Base-by-base conservation (phyloP, 2,888 invertebrate species). In the Arrhopalites spinosus region DNA sequence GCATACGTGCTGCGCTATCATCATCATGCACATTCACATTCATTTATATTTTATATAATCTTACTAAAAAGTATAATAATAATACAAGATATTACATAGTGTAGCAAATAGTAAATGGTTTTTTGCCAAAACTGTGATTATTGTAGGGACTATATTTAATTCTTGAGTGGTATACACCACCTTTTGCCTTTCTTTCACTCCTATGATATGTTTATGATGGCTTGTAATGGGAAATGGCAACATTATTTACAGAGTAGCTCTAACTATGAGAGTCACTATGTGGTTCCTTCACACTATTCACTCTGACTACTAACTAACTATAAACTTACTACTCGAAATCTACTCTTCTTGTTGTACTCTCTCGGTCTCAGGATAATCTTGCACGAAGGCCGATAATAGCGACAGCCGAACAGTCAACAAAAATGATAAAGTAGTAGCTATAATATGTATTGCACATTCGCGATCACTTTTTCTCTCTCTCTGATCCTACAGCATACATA, bases 391-490 rank as follows among this genome's bases (percentile, higher is more conserved):
- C 36, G 36, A 36, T 36, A 36, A 36, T 36, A 36, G 36, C 36
- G 36, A 36, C 36, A 36, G 36, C 36, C 5, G 36, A 36, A 36
- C 36, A 36, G 59, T 59, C 59, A 59, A 59, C 59, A 59, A 27
- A 59, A 59, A 59, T 59, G 59, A 59, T 59, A 59, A 59, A 59
- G 59, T 59, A 25, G 36, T 36, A n/a, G n/a, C n/a, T n/a, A 36
- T 36, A 36, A 36, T 36, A 36, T 36, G 36, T 36, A 36, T 36
- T 27, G 25, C 59, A 59, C 59, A 56, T 23, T 20, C 53, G 23
- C 20, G 23, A n/a, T 27, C 59, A 59, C 27, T 23, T n/a, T 47
- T n/a, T 47, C 47, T 47, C 53, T 17, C 50, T 8, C 7, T 27
- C 59, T 59, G 13, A 27, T 59, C 59, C 25, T 27, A n/a, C n/a